A percentile compares a stretch with the other conserved stretches of the same genome.
Conservation (phyloP, 2,888 invertebrate genomes). For the Graphium colonna region DNA sequence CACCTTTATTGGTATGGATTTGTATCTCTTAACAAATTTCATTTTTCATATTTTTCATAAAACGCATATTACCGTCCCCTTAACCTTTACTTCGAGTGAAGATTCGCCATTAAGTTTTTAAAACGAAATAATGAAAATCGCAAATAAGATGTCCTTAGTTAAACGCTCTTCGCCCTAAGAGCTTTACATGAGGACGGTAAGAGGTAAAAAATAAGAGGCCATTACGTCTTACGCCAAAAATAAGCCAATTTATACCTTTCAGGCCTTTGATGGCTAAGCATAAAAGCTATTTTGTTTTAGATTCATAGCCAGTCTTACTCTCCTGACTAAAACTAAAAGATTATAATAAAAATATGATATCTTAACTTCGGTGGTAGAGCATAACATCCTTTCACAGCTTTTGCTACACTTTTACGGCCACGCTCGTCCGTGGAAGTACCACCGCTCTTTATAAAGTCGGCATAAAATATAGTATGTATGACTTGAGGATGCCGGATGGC, state of each 20-base stretch:
- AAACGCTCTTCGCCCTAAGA: conserved; percentile 29
- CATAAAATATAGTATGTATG: too few species aligned
- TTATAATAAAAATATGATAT: neutral
- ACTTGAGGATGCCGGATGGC: too few species aligned
- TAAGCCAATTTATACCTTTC: conserved; percentile 34
- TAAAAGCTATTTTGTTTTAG: conserved; percentile 12
- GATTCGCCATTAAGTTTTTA: conserved; percentile 17
- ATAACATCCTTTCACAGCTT: too few species aligned
- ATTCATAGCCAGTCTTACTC: conserved; percentile 1
- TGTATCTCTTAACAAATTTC: neutral
- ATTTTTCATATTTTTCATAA: neutral
- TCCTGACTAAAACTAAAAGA: neutral
- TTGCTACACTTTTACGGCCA: too few species aligned
- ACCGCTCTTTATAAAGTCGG: too few species aligned
- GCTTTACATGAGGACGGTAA: conserved; percentile 28
- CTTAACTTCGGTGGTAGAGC: too few species aligned
- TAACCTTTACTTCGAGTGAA: conserved; percentile 10
- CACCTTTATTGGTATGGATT: too few species aligned
- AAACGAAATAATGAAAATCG: conserved; percentile 27
- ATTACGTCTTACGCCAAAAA: conserved; percentile 29
- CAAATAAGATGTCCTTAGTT: conserved; percentile 31
- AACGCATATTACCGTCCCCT: conserved; percentile 2
- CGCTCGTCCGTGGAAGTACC: too few species aligned
- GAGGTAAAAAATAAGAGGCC: conserved; percentile 31
- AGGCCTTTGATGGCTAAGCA: conserved; percentile 20